Evolutionary conservation across 35 echinoderm and acorn worm genomes (phyloP).

Genomic region (Heliocidaris erythrogramma): DNA sequence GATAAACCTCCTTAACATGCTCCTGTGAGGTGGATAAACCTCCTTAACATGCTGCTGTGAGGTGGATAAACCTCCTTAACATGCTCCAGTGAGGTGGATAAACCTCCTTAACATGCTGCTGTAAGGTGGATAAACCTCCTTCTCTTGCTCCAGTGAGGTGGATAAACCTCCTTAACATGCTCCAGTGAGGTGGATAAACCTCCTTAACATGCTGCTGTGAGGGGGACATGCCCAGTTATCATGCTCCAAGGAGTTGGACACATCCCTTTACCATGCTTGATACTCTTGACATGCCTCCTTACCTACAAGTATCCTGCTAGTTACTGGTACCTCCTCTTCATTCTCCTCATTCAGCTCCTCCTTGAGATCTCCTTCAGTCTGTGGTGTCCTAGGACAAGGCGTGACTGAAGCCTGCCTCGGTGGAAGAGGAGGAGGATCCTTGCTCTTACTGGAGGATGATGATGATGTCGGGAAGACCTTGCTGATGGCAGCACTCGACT

Average conservation of each 20-base stretch:
- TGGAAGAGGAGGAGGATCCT: constrained; percentile 70
- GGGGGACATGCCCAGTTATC: too few relatives aligned
- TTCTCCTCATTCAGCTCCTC: background rate
- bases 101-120: background rate
- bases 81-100: background rate
- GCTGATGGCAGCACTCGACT: constrained; percentile 33
- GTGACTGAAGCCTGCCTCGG: constrained; percentile 52
- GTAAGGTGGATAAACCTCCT: too few relatives aligned
- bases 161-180: too few relatives aligned
- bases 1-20: background rate
- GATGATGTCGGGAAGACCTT: constrained; percentile 53
- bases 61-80: background rate
- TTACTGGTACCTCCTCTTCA: constrained; percentile 26
- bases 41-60: background rate
- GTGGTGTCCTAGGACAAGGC: background rate
- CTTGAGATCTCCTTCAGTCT: constrained; percentile 37
- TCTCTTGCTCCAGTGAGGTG: too few relatives aligned
- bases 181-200: too few relatives aligned
- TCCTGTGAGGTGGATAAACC: background rate
- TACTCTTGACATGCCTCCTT: background rate
- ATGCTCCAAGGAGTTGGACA: too few relatives aligned
- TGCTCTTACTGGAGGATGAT: constrained; percentile 53
- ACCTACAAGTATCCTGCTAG: constrained; percentile 15
- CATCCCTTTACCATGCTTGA: too few relatives aligned
- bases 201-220: too few relatives aligned